phyloP scores from a whole-genome alignment of 2,797 vertebrate species.

The Neoniphon sammara region DNA sequence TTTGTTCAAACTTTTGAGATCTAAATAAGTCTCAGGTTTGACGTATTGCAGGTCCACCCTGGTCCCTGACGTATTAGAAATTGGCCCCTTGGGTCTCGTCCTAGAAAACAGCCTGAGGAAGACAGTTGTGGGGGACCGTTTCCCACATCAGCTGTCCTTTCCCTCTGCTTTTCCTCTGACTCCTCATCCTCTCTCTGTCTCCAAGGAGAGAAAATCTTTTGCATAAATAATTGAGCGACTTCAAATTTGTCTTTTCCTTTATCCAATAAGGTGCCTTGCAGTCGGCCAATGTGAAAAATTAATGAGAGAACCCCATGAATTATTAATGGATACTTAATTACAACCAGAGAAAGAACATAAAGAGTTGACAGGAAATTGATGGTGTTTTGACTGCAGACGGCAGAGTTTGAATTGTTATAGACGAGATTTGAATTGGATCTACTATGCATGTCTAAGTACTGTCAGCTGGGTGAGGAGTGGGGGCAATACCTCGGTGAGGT shows the following conservation, averaged over 20 bases:
- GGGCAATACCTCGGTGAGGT: slow-evolving; percentile 56
- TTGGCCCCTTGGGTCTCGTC: slow-evolving; percentile 68
- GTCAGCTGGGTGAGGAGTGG: slow-evolving; percentile 62
- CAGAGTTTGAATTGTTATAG: slow-evolving; percentile 75
- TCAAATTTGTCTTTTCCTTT: slow-evolving; percentile 82
- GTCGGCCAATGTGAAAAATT: slow-evolving; percentile 74
- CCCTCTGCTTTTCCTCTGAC: slow-evolving; percentile 42
- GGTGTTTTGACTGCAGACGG: slow-evolving; percentile 78
- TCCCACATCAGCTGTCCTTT: slow-evolving; percentile 54
- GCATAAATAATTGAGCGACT: slow-evolving; percentile 80
- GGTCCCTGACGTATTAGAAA: slow-evolving; percentile 66
- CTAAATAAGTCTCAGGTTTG: slow-evolving; percentile 58
- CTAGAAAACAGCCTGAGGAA: slow-evolving; percentile 70
- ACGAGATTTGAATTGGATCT: slow-evolving; percentile 79
- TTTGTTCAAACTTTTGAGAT: slow-evolving; percentile 46
- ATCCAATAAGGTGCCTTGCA: slow-evolving; percentile 80
- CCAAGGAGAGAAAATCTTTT: slow-evolving; percentile 74
- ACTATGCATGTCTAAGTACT: slow-evolving; percentile 71
- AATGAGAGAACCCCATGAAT: slow-evolving; percentile 75
- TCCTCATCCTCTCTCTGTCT: slow-evolving; percentile 48
- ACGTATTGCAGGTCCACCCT: slow-evolving; percentile 58
- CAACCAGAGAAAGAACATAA: slow-evolving; percentile 60
- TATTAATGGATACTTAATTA: slow-evolving; percentile 84
- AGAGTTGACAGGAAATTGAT: slow-evolving; percentile 79
- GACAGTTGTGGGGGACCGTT: slow-evolving; percentile 45